phyloP scores from a whole-genome alignment of 2,113 vertebrate genomes.

The Alethe castanea region DNA sequence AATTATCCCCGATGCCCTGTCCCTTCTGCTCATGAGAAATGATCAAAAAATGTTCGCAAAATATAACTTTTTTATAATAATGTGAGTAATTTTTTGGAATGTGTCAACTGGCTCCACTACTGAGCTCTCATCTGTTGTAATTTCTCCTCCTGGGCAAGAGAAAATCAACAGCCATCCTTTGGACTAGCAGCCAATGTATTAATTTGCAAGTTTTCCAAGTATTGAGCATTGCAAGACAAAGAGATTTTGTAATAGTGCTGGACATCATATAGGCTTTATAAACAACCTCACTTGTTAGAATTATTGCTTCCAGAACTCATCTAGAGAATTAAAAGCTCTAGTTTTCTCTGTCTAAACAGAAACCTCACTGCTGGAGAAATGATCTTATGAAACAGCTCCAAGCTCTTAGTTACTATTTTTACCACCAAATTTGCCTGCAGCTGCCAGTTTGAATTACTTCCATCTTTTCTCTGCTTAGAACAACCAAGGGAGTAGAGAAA shows the following conservation, averaged over 20 bases:
- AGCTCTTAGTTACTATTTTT: conserved; percentile 77
- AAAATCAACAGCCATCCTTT: background rate
- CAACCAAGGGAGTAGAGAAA: background rate
- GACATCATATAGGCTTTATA: background rate
- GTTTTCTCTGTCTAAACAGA: conserved; percentile 62
- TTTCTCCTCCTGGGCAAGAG: background rate
- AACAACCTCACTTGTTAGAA: conserved; percentile 60
- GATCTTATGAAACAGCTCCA: conserved; percentile 65
- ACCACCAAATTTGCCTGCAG: conserved; percentile 69
- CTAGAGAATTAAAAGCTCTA: conserved; percentile 57
- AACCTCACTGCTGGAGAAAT: conserved; percentile 64
- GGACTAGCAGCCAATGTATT: background rate
- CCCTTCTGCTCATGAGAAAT: background rate
- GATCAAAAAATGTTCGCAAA: background rate
- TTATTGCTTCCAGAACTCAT: conserved; percentile 57
- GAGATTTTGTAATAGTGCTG: conserved; percentile 7
- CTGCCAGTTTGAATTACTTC: conserved; percentile 77
- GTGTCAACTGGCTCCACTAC: background rate
- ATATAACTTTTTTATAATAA: background rate
- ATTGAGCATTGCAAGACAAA: background rate
- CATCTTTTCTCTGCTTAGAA: conserved; percentile 61
- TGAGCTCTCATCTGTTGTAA: conserved; percentile 30
- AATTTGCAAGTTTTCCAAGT: conserved; percentile 11
- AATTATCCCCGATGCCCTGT: background rate
- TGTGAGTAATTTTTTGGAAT: background rate